A percentile compares a stretch with the other conserved stretches of the same genome.
Conservation (phyloP, 1,140 invertebrate species). For the Drosophila santomea region DNA sequence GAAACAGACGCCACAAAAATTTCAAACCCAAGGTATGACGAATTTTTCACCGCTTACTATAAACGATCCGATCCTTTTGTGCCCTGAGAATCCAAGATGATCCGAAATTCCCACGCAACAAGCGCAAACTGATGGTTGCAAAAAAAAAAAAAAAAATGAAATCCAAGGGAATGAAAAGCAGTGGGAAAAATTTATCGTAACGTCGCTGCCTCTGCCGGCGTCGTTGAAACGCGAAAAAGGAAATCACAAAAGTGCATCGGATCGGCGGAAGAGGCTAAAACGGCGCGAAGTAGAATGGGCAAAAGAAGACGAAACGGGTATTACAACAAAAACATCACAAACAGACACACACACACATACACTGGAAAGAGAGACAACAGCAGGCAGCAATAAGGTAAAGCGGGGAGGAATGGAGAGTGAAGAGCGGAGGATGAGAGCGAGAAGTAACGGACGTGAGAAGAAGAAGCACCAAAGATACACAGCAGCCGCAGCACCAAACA, state of each 20-base stretch:
- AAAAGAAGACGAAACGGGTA: slow-evolving; percentile 79
- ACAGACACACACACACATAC: slow-evolving; percentile 14
- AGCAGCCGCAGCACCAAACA: slow-evolving; percentile 45
- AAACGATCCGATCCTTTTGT: slow-evolving; percentile 41
- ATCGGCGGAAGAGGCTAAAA: slow-evolving; percentile 74
- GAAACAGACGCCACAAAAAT: neutral
- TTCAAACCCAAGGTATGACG: neutral
- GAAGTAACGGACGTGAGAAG: slow-evolving; percentile 79
- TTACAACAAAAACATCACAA: slow-evolving; percentile 61
- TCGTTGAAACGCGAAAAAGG: slow-evolving; percentile 67
- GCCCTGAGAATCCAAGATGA: slow-evolving; percentile 44
- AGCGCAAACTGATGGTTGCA: slow-evolving; percentile 55
- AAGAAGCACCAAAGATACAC: slow-evolving; percentile 78
- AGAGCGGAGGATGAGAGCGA: slow-evolving; percentile 61
- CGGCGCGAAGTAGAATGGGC: slow-evolving; percentile 77
- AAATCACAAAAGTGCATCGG: slow-evolving; percentile 80
- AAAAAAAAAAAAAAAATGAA: slow-evolving; percentile 57
- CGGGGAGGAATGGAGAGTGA: slow-evolving; percentile 32
- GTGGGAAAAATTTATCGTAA: slow-evolving; percentile 68
- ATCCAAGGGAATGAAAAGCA: slow-evolving; percentile 64
- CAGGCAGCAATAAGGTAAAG: slow-evolving; percentile 50
- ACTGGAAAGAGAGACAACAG: slow-evolving; percentile 11
- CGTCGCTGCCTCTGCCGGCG: slow-evolving; percentile 41
- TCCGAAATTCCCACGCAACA: slow-evolving; percentile 73
- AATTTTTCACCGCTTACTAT: slow-evolving; percentile 3